Percentiles rank a stretch among this genome's conserved stretches.
Conservation (phyloP, 2,797 vertebrate genomes). For the Acanthiza pusilla region DNA sequence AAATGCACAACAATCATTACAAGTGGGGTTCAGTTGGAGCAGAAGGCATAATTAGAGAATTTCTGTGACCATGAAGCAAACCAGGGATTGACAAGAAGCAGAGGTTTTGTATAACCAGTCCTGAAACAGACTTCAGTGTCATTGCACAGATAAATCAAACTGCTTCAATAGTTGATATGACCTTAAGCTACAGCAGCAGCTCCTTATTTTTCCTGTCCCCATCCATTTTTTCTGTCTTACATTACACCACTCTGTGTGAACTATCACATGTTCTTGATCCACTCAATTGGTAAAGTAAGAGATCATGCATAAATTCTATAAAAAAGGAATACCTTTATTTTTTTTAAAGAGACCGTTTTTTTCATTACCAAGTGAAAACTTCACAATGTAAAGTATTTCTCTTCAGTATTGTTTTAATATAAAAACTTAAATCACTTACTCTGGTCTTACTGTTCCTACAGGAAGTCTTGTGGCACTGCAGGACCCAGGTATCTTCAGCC, state of each 20-base stretch:
- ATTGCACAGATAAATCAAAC: neutral
- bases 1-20: neutral
- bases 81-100: neutral
- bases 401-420: conserved; percentile 31
- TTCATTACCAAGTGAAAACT: conserved; percentile 17
- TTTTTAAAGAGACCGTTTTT: neutral
- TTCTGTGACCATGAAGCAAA: neutral
- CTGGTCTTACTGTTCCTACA: neutral
- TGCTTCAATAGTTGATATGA: neutral
- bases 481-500: neutral
- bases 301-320: neutral
- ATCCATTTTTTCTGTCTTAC: neutral
- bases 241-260: neutral
- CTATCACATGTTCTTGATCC: neutral
- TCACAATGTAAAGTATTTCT: conserved; percentile 33
- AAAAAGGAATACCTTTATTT: conserved; percentile 35
- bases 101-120: neutral
- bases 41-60: neutral
- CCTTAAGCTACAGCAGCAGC: neutral
- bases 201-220: neutral
- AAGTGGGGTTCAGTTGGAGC: neutral
- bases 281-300: neutral
- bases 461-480: neutral
- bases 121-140: neutral
- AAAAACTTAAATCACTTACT: conserved; percentile 25